Evolutionary conservation across 2,113 vertebrate genomes (phyloP).

Genomic region (Montifringilla adamsi): DNA sequence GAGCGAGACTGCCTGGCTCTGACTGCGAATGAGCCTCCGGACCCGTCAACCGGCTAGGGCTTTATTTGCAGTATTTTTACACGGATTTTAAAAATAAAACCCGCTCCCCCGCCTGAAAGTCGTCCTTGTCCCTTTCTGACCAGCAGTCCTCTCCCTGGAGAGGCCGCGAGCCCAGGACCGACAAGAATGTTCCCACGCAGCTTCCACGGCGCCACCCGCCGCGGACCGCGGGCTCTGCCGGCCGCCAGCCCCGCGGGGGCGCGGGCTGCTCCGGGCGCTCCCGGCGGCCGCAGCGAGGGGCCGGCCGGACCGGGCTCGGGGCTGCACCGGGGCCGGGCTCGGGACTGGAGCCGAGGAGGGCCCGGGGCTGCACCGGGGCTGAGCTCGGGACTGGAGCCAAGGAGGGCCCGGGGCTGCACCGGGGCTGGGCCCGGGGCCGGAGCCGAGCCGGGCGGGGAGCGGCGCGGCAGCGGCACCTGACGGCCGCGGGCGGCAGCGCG

Average conservation of each 20-base stretch:
- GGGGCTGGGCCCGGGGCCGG: neutral
- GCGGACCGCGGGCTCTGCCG: neutral
- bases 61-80: neutral
- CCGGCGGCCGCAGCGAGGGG: neutral
- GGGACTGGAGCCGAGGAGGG: no score
- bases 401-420: no score
- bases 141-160: neutral
- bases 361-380: no score
- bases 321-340: no score
- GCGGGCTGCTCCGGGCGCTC: neutral
- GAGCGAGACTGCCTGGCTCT: neutral
- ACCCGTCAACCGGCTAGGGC: neutral
- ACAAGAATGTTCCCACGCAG: slow-evolving; percentile 8
- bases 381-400: no score
- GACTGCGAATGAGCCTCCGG: neutral
- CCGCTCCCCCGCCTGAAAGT: neutral
- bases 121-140: neutral
- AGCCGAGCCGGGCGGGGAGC: neutral
- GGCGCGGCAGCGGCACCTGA: neutral
- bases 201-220: neutral
- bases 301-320: no score
- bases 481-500: neutral
- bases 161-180: neutral
- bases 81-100: neutral
- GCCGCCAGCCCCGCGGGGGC: neutral